Percentiles rank a stretch among this genome's conserved stretches.
Conservation (phyloP, 2,888 invertebrate species). For the Pseudococcus viburni region DNA sequence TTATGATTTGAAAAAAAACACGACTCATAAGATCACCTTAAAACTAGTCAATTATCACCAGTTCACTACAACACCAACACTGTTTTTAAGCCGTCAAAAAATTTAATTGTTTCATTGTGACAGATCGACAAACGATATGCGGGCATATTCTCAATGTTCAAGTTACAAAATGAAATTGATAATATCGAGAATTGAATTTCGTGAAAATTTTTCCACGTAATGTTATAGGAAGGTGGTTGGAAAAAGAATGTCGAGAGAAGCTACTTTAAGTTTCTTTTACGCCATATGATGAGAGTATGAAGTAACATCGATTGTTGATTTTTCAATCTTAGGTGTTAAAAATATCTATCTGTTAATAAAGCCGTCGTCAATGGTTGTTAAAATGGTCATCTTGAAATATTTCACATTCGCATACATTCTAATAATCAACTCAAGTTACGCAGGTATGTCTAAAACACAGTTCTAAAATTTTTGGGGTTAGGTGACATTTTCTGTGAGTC, state of each 20-base stretch:
- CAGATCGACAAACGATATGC: not conserved
- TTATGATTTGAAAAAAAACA: conserved; percentile 12
- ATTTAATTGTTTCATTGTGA: conserved; percentile 10
- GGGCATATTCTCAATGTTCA: not conserved
- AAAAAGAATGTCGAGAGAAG: not conserved
- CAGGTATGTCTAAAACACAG: no score
- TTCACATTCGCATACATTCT: not conserved
- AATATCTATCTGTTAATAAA: conserved; percentile 37
- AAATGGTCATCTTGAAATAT: not conserved
- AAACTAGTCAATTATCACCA: conserved; percentile 4
- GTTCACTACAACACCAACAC: not conserved
- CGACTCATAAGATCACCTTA: not conserved
- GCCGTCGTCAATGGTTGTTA: not conserved
- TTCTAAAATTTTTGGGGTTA: no score
- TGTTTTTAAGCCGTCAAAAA: conserved; percentile 15
- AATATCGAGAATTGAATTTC: not conserved
- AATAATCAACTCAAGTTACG: not conserved
- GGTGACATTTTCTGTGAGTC: no score
- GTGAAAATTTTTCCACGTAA: not conserved
- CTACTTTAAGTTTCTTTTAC: conserved; percentile 20
- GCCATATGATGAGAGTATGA: not conserved
- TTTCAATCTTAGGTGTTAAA: conserved; percentile 48
- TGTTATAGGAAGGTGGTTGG: not conserved
- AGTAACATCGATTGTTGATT: conserved; percentile 30
- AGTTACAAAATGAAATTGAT: not conserved